These are phyloP conservation scores for Corythucha ciliata DNA, from an alignment of 2,888 invertebrate genomes.

Conservation along the genomic window DNA sequence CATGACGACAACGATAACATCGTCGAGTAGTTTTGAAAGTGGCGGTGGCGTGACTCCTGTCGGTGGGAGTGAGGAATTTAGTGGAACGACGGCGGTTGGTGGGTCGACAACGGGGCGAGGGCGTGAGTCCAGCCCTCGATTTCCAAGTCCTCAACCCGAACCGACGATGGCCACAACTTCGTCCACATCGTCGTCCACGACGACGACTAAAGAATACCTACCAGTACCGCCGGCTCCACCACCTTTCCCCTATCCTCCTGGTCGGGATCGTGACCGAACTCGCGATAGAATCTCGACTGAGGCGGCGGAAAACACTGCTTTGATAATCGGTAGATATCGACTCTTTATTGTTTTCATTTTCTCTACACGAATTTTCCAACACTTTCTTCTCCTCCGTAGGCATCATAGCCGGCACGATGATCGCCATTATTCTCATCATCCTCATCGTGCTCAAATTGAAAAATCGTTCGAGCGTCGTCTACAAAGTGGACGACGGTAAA, in stretches of 20 bases:
- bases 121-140: not conserved
- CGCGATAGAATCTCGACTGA: constrained; percentile 50
- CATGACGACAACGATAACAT: no score
- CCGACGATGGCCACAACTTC: constrained; percentile 11
- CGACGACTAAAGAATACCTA: constrained; percentile 31
- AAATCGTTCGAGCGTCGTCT: constrained; percentile 75
- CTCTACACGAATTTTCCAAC: no score
- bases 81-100: constrained; percentile 2
- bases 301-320: constrained; percentile 61
- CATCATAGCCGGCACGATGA: constrained; percentile 73
- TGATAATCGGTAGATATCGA: constrained; percentile 70
- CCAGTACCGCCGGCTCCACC: constrained; percentile 36
- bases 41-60: no score
- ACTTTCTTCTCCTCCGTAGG: no score
- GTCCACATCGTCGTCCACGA: constrained; percentile 32
- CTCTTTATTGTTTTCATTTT: no score
- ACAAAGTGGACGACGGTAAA: constrained; percentile 83
- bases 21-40: no score
- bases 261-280: constrained; percentile 33
- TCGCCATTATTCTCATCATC: constrained; percentile 82
- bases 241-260: constrained; percentile 39
- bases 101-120: constrained; percentile 7
- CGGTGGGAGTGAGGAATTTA: no score
- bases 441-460: constrained; percentile 82
- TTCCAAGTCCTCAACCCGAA: not conserved